Percentiles rank a stretch among this genome's conserved stretches.
Evolutionary conservation across 2,113 vertebrate species (phyloP).

Genomic region (Acrocephalus arundinaceus): DNA sequence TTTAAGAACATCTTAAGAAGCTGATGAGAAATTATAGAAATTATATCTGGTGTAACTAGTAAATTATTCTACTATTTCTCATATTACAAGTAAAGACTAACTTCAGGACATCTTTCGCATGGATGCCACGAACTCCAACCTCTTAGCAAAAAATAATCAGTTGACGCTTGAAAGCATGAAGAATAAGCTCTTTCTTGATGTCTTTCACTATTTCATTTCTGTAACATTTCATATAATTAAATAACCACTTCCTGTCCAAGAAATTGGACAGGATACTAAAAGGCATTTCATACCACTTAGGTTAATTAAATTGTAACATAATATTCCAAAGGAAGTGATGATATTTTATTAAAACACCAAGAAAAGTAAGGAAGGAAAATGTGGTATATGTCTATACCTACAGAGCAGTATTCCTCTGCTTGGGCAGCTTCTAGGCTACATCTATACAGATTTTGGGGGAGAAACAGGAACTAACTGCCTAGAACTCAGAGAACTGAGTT

Average conservation of each 20-base stretch:
- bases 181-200: background rate
- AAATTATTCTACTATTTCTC: background rate
- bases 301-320: background rate
- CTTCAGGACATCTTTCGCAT: background rate
- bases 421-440: background rate
- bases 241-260: background rate
- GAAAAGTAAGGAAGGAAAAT: background rate
- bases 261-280: background rate
- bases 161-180: background rate
- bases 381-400: background rate
- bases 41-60: background rate
- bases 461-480: background rate
- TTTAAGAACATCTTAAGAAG: background rate
- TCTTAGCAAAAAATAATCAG: background rate
- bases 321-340: background rate
- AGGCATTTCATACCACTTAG: background rate
- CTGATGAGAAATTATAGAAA: background rate
- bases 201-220: background rate
- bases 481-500: background rate
- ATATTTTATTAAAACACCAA: background rate
- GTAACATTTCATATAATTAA: background rate
- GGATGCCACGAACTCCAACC: background rate
- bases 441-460: background rate
- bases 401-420: background rate
- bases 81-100: background rate